A percentile compares a stretch with the other conserved stretches of the same genome.
Conservation (phyloP, 1,140 invertebrate species). For the Acromyrmex heyeri region DNA sequence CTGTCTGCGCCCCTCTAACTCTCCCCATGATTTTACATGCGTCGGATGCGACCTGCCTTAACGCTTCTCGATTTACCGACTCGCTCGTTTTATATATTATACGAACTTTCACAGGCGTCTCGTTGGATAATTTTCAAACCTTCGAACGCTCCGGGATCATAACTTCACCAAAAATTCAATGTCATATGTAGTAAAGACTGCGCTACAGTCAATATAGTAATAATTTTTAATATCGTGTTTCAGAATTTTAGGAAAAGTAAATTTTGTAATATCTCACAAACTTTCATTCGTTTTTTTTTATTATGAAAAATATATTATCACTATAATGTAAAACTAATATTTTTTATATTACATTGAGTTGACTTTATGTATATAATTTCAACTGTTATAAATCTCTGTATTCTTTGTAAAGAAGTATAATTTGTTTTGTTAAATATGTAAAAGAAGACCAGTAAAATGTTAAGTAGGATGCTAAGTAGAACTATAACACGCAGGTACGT, state of each 20-base stretch:
- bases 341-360: not conserved
- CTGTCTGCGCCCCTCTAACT: conserved; percentile 57
- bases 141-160: not conserved
- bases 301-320: not conserved
- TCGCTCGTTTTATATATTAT: conserved; percentile 11
- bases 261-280: not conserved
- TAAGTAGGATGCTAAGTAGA: conserved; percentile 74
- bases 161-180: conserved; percentile 4
- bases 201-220: not conserved
- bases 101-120: conserved; percentile 15
- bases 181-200: not conserved
- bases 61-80: conserved; percentile 43
- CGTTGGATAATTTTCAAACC: not conserved
- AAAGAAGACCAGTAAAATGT: not conserved
- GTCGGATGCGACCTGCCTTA: conserved; percentile 32
- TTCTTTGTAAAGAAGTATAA: not conserved
- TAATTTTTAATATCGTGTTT: conserved; percentile 11
- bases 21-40: conserved; percentile 43
- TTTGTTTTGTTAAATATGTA: conserved; percentile 25
- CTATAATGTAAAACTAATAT: conserved; percentile 5
- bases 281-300: not conserved
- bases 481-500: conserved; percentile 55
- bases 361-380: not conserved
- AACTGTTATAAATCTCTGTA: not conserved
- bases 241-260: not conserved